Percentiles rank a stretch among this genome's conserved stretches.
These are phyloP conservation scores for Pseudochaenichthys georgianus DNA, from an alignment of 2,797 vertebrate species.

Conservation along the genomic window DNA sequence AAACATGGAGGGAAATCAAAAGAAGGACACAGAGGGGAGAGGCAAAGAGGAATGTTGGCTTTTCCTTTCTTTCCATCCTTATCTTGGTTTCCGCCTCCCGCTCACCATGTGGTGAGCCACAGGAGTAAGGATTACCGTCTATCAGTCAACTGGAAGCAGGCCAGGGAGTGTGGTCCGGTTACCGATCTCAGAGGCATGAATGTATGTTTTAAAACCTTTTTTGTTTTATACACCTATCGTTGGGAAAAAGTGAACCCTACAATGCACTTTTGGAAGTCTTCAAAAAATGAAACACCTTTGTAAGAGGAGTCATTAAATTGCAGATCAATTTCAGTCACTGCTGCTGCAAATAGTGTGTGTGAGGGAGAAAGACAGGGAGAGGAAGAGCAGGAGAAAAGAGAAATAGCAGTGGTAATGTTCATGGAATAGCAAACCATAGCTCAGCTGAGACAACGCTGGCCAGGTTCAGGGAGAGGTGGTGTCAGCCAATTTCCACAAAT, in stretches of 20 bases:
- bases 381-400: slow-evolving; percentile 12
- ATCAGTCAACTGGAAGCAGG: slow-evolving; percentile 59
- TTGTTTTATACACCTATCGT: background rate
- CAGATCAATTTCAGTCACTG: slow-evolving; percentile 49
- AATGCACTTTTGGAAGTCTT: slow-evolving; percentile 13
- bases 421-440: slow-evolving; percentile 65
- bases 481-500: slow-evolving; percentile 56
- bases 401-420: slow-evolving; percentile 37
- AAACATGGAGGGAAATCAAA: slow-evolving; percentile 41
- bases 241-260: background rate
- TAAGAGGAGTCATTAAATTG: slow-evolving; percentile 55
- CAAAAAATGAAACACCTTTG: slow-evolving; percentile 47
- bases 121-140: slow-evolving; percentile 57
- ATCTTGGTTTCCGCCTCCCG: slow-evolving; percentile 30
- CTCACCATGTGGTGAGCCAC: slow-evolving; percentile 43
- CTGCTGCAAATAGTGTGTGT: slow-evolving; percentile 29
- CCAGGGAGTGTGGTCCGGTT: slow-evolving; percentile 53
- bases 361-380: background rate
- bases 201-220: background rate
- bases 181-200: slow-evolving; percentile 26
- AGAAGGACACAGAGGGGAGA: slow-evolving; percentile 11
- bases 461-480: slow-evolving; percentile 59
- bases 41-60: slow-evolving; percentile 34
- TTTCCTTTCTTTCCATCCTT: slow-evolving; percentile 40
- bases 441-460: slow-evolving; percentile 56